Conservation (phyloP, 2,888 invertebrate species). For the Sabellastarte sp. region DNA sequence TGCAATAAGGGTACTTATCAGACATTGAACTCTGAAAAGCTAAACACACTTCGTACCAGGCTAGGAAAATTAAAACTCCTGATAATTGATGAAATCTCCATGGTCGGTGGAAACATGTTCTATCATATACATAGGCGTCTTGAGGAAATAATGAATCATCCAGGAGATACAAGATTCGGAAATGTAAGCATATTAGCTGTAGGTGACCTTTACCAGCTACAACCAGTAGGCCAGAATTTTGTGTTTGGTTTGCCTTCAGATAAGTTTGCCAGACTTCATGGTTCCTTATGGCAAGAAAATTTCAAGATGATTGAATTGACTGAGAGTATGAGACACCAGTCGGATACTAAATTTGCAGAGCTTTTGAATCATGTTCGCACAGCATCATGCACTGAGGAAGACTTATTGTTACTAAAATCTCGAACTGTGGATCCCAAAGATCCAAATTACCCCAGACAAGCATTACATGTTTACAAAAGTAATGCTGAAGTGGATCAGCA, state of each 20-base stretch:
- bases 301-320: constrained; percentile 8
- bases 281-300: constrained; percentile 5
- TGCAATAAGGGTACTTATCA: neutral
- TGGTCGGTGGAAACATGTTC: neutral
- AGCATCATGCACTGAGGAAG: constrained; percentile 2
- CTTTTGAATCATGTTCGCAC: constrained; percentile 7
- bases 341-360: constrained; percentile 6
- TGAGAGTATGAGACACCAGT: constrained; percentile 9
- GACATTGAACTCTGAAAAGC: neutral
- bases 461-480: neutral
- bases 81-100: neutral
- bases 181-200: neutral
- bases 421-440: neutral
- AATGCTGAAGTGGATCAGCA: neutral
- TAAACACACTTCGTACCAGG: neutral
- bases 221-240: constrained; percentile 1
- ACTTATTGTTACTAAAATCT: neutral
- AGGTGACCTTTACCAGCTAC: constrained; percentile 7
- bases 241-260: neutral
- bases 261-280: neutral
- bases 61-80: neutral
- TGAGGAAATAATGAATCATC: neutral
- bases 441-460: neutral
- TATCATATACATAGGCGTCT: neutral
- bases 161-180: neutral